Percentiles rank a stretch among this genome's conserved stretches.
phyloP scores from a whole-genome alignment of 2,113 vertebrate species.

The Clarias gariepinus region DNA sequence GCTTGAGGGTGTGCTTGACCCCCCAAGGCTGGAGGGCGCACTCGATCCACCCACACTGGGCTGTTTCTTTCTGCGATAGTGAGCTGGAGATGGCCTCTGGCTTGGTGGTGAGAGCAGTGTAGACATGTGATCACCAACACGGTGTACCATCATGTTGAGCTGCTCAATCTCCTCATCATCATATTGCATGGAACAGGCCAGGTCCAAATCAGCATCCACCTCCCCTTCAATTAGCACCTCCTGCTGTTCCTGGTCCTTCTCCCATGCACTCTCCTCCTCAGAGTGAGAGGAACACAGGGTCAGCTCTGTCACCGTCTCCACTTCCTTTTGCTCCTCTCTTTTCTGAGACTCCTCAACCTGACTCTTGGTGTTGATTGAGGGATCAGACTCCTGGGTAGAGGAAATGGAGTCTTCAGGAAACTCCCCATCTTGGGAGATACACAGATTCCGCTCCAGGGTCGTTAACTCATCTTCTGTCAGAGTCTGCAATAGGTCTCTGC shows the following conservation, averaged over 20 bases:
- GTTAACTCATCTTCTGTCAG: conserved; percentile 87
- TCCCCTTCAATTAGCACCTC: conserved; percentile 36
- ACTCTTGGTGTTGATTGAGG: conserved; percentile 49
- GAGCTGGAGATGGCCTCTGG: conserved; percentile 84
- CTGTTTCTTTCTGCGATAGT: conserved; percentile 50
- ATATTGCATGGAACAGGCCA: conserved; percentile 97
- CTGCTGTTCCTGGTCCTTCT: conserved; percentile 74
- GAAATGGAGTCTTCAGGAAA: conserved; percentile 58
- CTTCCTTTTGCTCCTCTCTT: conserved; percentile 45
- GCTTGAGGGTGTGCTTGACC: conserved; percentile 68
- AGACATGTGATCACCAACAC: conserved; percentile 93
- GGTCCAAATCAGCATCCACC: conserved; percentile 76
- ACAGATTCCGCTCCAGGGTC: conserved; percentile 86
- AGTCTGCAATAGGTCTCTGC: conserved; percentile 91
- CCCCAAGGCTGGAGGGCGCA: conserved; percentile 62
- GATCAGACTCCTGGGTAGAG: conserved; percentile 57
- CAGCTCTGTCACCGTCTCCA: conserved; percentile 49
- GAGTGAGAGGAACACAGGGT: conserved; percentile 60
- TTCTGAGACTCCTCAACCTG: conserved; percentile 43
- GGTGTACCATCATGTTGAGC: conserved; percentile 92
- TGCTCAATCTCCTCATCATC: conserved; percentile 95
- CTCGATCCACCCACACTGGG: conserved; percentile 57
- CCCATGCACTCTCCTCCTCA: conserved; percentile 76
- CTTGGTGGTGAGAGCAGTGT: conserved; percentile 92
- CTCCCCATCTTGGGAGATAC: conserved; percentile 90